These are phyloP conservation scores for Sebastolobus alascanus DNA, from an alignment of 2,797 vertebrate genomes.

Conservation along the genomic window DNA sequence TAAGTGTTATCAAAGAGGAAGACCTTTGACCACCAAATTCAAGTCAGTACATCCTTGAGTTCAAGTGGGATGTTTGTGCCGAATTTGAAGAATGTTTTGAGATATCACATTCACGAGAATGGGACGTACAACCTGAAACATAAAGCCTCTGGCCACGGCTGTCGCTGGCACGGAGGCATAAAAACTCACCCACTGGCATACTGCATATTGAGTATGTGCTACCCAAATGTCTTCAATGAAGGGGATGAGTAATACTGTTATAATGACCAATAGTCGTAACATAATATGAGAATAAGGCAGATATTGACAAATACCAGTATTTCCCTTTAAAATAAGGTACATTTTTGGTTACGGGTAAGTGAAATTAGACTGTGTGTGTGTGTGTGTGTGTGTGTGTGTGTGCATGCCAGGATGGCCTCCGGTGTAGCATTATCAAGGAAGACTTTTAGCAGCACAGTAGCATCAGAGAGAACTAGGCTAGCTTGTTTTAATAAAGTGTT, in stretches of 20 bases:
- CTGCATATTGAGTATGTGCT: background rate
- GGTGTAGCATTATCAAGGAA: conserved; percentile 38
- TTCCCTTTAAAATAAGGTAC: background rate
- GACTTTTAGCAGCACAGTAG: conserved; percentile 32
- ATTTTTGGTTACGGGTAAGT: background rate
- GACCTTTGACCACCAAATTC: too few species aligned
- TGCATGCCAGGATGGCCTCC: conserved; percentile 10
- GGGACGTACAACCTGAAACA: too few species aligned
- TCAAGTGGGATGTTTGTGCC: too few species aligned
- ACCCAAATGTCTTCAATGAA: background rate
- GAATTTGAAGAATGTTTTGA: too few species aligned
- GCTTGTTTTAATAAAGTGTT: conserved; percentile 76
- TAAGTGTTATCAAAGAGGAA: too few species aligned
- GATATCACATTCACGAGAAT: too few species aligned
- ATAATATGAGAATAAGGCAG: background rate
- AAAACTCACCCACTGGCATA: background rate
- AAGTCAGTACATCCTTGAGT: too few species aligned
- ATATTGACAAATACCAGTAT: background rate
- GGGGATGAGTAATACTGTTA: background rate
- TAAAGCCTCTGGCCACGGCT: too few species aligned
- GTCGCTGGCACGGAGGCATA: too few species aligned
- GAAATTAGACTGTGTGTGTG: background rate
- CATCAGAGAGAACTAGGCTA: conserved; percentile 31
- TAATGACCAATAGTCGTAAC: background rate
- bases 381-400: background rate